These are phyloP conservation scores for Peromyscus eremicus DNA, from an alignment of 2,797 vertebrate genomes.

Conservation along the genomic window DNA sequence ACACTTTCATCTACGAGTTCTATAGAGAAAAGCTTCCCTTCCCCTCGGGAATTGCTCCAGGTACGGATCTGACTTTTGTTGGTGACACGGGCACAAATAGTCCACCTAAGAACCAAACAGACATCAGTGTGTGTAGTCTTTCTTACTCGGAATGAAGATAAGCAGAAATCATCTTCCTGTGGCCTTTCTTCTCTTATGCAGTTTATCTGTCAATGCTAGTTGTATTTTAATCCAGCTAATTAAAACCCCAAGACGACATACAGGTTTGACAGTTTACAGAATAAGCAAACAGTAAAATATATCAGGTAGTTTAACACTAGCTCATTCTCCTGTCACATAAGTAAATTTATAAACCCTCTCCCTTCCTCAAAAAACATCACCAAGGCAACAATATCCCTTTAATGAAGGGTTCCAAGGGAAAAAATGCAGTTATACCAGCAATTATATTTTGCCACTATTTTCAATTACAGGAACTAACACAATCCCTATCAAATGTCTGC, in stretches of 20 bases:
- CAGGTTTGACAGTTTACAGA: slow-evolving; percentile 78
- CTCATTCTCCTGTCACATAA: slow-evolving; percentile 82
- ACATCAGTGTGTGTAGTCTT: not conserved
- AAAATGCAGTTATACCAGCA: slow-evolving; percentile 61
- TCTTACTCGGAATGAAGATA: slow-evolving; percentile 35
- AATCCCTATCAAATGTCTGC: slow-evolving; percentile 53
- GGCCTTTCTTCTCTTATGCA: slow-evolving; percentile 28
- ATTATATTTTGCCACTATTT: slow-evolving; percentile 76
- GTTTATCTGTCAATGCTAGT: slow-evolving; percentile 53
- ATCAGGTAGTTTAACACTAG: slow-evolving; percentile 79
- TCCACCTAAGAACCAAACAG: slow-evolving; percentile 92
- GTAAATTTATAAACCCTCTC: slow-evolving; percentile 79
- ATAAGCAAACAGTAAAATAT: slow-evolving; percentile 83
- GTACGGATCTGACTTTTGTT: slow-evolving; percentile 97
- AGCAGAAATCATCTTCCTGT: slow-evolving; percentile 30
- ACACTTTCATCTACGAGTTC: slow-evolving; percentile 98
- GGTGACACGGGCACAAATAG: slow-evolving; percentile 96
- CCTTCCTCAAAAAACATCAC: slow-evolving; percentile 80
- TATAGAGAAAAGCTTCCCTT: slow-evolving; percentile 98
- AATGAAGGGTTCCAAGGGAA: slow-evolving; percentile 83
- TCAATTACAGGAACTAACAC: slow-evolving; percentile 66
- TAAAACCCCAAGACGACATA: slow-evolving; percentile 80
- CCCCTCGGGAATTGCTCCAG: slow-evolving; percentile 98
- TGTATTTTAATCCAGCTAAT: slow-evolving; percentile 77
- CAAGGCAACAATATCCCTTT: slow-evolving; percentile 79